Conservation (phyloP, 1,140 invertebrate species). For the Drosophila bocqueti region DNA sequence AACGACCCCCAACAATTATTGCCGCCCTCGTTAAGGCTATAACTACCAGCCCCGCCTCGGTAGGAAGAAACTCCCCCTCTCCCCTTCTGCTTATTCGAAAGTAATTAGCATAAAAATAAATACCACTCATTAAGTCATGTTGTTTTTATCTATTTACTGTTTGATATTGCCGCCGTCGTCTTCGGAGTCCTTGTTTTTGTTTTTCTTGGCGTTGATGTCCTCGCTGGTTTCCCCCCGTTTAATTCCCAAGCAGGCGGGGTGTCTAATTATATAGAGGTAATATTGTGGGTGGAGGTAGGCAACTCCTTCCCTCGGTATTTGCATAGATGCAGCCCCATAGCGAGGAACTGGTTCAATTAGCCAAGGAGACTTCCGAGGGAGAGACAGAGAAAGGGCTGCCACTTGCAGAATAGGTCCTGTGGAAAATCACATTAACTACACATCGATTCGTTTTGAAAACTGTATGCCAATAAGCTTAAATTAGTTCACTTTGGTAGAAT, state of each 20-base stretch:
- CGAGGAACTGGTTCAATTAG: conserved; percentile 38
- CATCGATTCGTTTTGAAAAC: not conserved
- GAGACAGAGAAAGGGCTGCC: not conserved
- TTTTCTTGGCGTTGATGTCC: conserved; percentile 26
- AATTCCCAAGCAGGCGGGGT: not conserved
- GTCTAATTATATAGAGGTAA: not conserved
- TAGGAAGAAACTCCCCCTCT: not conserved
- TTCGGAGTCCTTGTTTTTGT: conserved; percentile 24
- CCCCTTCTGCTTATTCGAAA: conserved; percentile 68
- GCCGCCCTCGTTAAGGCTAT: conserved; percentile 61
- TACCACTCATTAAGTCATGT: conserved; percentile 83
- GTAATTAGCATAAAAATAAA: conserved; percentile 84
- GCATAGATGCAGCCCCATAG: conserved; percentile 27
- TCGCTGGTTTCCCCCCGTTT: not conserved
- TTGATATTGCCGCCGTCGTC: conserved; percentile 59
- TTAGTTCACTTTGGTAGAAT: not conserved
- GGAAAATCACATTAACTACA: not conserved
- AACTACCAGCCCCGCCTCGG: not conserved
- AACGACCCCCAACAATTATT: conserved; percentile 57
- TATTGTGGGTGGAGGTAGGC: not conserved
- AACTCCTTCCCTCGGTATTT: conserved; percentile 10
- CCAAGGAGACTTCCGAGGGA: not conserved
- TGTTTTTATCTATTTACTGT: conserved; percentile 80
- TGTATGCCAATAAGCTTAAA: not conserved
- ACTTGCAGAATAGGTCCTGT: not conserved